These are phyloP conservation scores for Onychomys arenicola DNA, from an alignment of 2,797 vertebrate genomes.

Conservation along the genomic window DNA sequence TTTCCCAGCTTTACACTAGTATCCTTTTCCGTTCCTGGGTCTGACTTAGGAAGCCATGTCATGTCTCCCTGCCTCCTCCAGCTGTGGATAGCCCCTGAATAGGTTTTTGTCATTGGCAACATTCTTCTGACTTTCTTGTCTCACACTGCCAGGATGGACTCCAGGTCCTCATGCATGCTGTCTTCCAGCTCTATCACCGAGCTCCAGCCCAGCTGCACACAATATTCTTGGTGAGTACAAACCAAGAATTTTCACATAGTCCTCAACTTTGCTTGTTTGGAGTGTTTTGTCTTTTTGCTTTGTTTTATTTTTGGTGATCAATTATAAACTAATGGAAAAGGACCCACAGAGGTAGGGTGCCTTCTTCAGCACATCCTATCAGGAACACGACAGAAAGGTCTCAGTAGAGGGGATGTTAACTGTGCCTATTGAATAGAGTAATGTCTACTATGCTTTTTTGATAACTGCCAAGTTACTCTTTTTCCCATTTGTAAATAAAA, in stretches of 20 bases:
- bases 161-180: too few relatives aligned
- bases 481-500: slow-evolving; percentile 1
- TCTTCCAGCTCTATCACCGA: not conserved
- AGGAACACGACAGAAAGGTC: not conserved
- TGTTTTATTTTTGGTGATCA: not conserved
- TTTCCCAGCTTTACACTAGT: not conserved
- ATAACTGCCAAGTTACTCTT: not conserved
- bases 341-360: not conserved
- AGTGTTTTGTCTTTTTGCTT: not conserved
- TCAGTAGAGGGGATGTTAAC: not conserved
- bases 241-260: not conserved
- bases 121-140: not conserved
- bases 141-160: not conserved
- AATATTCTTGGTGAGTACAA: not conserved
- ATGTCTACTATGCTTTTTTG: not conserved
- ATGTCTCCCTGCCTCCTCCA: not conserved
- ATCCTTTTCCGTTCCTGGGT: not conserved
- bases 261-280: not conserved
- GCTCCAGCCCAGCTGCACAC: not conserved
- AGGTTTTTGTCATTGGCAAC: not conserved
- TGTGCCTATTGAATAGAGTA: not conserved
- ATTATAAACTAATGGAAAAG: not conserved
- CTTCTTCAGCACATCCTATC: not conserved
- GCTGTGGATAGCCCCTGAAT: not conserved
- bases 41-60: not conserved